Percentiles rank a stretch among this genome's conserved stretches.
These are phyloP conservation scores for Tenthredo mesomela DNA, from an alignment of 2,888 invertebrate genomes.

Conservation along the genomic window DNA sequence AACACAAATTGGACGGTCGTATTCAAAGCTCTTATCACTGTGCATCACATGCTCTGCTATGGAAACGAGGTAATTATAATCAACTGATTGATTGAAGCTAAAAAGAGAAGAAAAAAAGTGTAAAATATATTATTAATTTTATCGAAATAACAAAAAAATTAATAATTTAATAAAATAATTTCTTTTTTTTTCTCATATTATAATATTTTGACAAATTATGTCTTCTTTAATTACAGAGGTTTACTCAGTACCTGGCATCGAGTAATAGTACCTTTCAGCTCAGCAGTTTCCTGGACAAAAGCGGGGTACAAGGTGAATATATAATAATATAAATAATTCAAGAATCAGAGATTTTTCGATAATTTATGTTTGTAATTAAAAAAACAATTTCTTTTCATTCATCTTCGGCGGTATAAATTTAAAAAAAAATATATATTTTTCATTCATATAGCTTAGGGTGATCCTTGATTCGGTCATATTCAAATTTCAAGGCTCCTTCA, in stretches of 20 bases:
- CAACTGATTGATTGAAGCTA: too few species aligned
- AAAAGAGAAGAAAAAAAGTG: too few species aligned
- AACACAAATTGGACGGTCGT: conserved; percentile 99
- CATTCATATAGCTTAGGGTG: not conserved
- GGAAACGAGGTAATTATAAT: conserved; percentile 93
- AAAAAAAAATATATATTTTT: not conserved
- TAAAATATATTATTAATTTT: too few species aligned
- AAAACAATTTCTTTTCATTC: not conserved
- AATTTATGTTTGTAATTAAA: not conserved
- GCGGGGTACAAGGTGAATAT: conserved; percentile 96
- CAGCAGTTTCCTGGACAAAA: conserved; percentile 98
- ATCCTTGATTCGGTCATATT: too few species aligned
- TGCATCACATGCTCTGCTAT: conserved; percentile 99
- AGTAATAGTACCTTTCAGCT: conserved; percentile 99
- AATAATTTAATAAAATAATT: too few species aligned
- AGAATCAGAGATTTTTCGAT: not conserved
- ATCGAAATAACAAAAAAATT: too few species aligned
- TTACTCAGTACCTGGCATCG: conserved; percentile 99
- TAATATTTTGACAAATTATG: not conserved
- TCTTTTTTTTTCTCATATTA: too few species aligned
- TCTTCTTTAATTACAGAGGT: conserved; percentile 87
- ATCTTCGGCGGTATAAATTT: not conserved
- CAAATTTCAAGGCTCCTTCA: too few species aligned
- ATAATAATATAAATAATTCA: conserved; percentile 54
- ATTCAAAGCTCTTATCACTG: conserved; percentile 98